A percentile compares a stretch with the other conserved stretches of the same genome.
These are phyloP conservation scores for Pediacus dermestoides DNA, from an alignment of 2,888 invertebrate genomes.

Conservation along the genomic window DNA sequence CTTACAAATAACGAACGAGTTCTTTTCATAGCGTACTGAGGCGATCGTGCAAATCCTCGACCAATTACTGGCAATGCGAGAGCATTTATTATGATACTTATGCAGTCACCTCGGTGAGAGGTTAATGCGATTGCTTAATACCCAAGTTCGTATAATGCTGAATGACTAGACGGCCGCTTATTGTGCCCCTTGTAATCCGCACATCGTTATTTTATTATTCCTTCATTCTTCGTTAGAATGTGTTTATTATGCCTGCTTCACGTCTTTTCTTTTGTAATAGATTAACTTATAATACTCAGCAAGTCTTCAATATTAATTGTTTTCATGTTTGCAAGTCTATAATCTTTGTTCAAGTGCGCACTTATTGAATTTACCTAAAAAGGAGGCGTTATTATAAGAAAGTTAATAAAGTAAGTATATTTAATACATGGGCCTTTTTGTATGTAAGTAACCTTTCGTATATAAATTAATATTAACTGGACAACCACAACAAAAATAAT, in stretches of 20 bases:
- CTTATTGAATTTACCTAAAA: too few species aligned
- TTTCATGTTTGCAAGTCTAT: too few species aligned
- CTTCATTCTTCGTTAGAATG: constrained; percentile 14
- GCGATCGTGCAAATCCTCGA: constrained; percentile 14
- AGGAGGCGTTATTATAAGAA: too few species aligned
- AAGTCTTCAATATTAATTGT: constrained; percentile 16
- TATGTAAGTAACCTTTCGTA: too few species aligned
- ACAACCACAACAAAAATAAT: too few species aligned
- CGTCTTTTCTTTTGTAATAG: constrained; percentile 10
- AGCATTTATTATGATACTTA: constrained; percentile 20
- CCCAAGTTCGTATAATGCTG: constrained; percentile 20
- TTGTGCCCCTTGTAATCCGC: constrained; percentile 24
- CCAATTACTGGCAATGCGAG: constrained; percentile 15
- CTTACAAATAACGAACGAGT: constrained; percentile 21
- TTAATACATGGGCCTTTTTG: too few species aligned
- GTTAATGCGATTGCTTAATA: constrained; percentile 27
- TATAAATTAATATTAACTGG: too few species aligned
- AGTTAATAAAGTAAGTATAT: too few species aligned
- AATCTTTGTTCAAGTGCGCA: too few species aligned
- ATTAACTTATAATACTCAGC: constrained; percentile 13
- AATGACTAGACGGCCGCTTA: constrained; percentile 20
- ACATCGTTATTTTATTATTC: constrained; percentile 26
- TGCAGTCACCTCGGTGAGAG: too few species aligned
- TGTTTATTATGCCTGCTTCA: constrained; percentile 17
- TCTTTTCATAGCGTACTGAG: constrained; percentile 16